Base-by-base conservation (phyloP, 1,140 invertebrate genomes). In the Tachypleus tridentatus region DNA sequence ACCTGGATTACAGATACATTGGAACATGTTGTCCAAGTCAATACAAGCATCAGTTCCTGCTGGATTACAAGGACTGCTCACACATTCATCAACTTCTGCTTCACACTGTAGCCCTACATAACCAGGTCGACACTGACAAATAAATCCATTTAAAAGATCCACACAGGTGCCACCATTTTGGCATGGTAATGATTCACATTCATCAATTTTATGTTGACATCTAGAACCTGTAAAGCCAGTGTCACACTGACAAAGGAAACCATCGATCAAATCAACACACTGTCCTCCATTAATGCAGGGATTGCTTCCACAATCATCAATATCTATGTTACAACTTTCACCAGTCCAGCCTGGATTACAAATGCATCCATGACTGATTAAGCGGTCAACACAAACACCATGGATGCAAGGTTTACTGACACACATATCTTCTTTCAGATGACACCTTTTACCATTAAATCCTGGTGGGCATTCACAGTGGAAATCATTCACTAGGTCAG, bases 401-500 rank as follows among this genome's bases (percentile, higher is more conserved):
- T 97, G 89, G 62, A 87, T 81, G 74, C 94, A 97, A 10, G 93
- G 92, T 71, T 86, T 86, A 29, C 83, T 83, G 0, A 84, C 82
- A 72, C 97, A 99, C 3, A 98, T 80, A 73, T 98, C 87, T 51
- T 97, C 88, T 75, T 97, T 97, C 63, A 92, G 85, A 72, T 99
- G 92, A 74, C 97, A 99, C 57, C 94, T 84, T 80, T 97, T 98
- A 7, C 97, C 97, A 29, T 87, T 89, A 73, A 97, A 99, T 61
- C 97, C 96, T 11, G 87, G 82, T 7, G 92, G 92, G 79, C 97
- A 99, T 10, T 85, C 80, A 74, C 96, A 99, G 59, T 81, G 86
- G 76, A 96, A 97, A 74, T 96, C 92, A 62, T 89, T 88, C 3
- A 96, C 82, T 63, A 97, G 80, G 77, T 97, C 93, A 0, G 93